A percentile compares a stretch with the other conserved stretches of the same genome.
These are phyloP conservation scores for Thecophora atra DNA, from an alignment of 2,888 invertebrate species.

Conservation along the genomic window DNA sequence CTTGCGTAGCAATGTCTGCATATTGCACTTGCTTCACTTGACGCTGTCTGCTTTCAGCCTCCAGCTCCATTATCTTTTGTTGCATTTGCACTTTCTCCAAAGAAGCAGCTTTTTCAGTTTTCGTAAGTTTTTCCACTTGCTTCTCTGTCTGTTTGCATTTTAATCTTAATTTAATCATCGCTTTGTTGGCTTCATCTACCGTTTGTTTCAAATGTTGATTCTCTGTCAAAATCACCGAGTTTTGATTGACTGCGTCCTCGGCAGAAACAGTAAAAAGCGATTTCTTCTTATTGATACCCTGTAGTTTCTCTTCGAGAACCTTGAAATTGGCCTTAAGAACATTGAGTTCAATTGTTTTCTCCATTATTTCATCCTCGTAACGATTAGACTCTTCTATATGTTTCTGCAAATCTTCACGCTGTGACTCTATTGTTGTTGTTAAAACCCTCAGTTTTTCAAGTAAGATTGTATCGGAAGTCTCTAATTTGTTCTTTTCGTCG, in stretches of 20 bases:
- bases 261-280: slow-evolving; percentile 56
- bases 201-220: slow-evolving; percentile 72
- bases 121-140: slow-evolving; percentile 74
- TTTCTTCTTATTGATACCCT: slow-evolving; percentile 54
- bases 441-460: slow-evolving; percentile 63
- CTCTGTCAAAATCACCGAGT: slow-evolving; percentile 57
- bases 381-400: slow-evolving; percentile 69
- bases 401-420: slow-evolving; percentile 68
- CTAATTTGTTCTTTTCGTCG: slow-evolving; percentile 63
- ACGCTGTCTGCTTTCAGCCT: slow-evolving; percentile 91
- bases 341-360: slow-evolving; percentile 69
- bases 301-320: slow-evolving; percentile 63
- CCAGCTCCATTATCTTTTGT: slow-evolving; percentile 83
- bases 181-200: slow-evolving; percentile 78
- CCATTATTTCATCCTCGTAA: slow-evolving; percentile 69
- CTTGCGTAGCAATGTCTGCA: neutral
- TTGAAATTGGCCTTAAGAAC: slow-evolving; percentile 65
- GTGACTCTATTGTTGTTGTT: slow-evolving; percentile 67
- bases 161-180: slow-evolving; percentile 59
- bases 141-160: slow-evolving; percentile 82
- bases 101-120: slow-evolving; percentile 75
- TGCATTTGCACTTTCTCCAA: slow-evolving; percentile 72
- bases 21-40: slow-evolving; percentile 69
- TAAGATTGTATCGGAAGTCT: slow-evolving; percentile 68
- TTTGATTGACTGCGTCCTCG: slow-evolving; percentile 45